Evolutionary conservation across 2,113 vertebrate genomes (phyloP).

Genomic region (Scomber japonicus): DNA sequence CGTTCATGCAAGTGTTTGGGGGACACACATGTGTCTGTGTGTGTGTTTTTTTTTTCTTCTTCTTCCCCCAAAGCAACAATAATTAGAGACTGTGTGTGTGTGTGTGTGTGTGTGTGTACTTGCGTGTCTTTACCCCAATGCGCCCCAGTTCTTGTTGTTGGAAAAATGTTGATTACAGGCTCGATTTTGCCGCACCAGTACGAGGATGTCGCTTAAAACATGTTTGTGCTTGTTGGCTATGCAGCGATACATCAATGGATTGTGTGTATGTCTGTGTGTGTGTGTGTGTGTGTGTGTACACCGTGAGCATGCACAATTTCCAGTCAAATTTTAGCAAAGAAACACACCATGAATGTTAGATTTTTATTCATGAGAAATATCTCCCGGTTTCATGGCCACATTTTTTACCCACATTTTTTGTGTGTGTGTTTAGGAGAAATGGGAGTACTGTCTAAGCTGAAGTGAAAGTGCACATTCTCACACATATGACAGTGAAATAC

Average conservation of each 20-base stretch:
- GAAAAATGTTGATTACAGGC: constrained; percentile 77
- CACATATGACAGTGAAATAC: background rate
- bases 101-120: constrained; percentile 28
- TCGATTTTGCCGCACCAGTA: constrained; percentile 49
- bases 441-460: constrained; percentile 49
- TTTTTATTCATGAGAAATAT: constrained; percentile 10
- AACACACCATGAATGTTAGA: constrained; percentile 11
- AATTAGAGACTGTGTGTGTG: constrained; percentile 61
- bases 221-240: constrained; percentile 30
- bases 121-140: constrained; percentile 56
- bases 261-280: constrained; percentile 16
- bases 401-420: background rate
- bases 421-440: constrained; percentile 38
- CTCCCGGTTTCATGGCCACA: background rate
- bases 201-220: constrained; percentile 27
- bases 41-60: constrained; percentile 28
- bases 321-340: constrained; percentile 7
- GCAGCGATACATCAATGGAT: background rate
- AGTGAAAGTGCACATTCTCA: constrained; percentile 64
- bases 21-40: constrained; percentile 22
- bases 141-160: constrained; percentile 46
- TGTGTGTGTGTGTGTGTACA: background rate
- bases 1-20: constrained; percentile 4
- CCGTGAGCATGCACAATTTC: background rate
- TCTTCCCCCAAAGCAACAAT: constrained; percentile 44